Percentiles rank a stretch among this genome's conserved stretches.
phyloP scores from a whole-genome alignment of 2,888 invertebrate species.

The Ormyrus pomaceus region DNA sequence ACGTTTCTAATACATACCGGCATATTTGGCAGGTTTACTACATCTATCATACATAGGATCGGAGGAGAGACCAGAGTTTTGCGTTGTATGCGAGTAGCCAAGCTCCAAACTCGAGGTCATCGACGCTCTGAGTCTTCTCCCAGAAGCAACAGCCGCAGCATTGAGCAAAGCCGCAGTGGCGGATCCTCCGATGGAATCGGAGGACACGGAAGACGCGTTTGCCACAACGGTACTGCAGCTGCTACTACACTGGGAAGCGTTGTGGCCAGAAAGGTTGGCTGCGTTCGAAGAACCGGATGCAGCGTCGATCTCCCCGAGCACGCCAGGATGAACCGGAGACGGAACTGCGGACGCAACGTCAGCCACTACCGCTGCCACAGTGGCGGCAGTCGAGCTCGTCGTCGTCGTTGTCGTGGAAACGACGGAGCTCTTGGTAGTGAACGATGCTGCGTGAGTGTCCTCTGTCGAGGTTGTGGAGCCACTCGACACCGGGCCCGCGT shows the following conservation, averaged over 20 bases:
- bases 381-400: not conserved
- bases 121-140: constrained; percentile 80
- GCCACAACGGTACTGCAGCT: constrained; percentile 91
- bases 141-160: constrained; percentile 76
- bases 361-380: not conserved
- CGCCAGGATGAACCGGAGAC: not conserved
- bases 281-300: constrained; percentile 58
- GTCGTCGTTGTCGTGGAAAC: no score
- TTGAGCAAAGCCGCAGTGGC: constrained; percentile 62
- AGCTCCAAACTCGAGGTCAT: constrained; percentile 89
- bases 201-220: constrained; percentile 77
- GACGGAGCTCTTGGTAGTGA: no score
- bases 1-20: constrained; percentile 29
- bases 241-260: constrained; percentile 86
- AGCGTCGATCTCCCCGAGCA: constrained; percentile 34
- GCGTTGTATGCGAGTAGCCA: constrained; percentile 91
- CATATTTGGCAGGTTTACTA: constrained; percentile 59
- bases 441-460: constrained; percentile 54
- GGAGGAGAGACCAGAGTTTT: constrained; percentile 84
- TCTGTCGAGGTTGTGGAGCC: constrained; percentile 78
- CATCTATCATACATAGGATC: constrained; percentile 77
- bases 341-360: constrained; percentile 12
- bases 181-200: constrained; percentile 43
- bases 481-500: constrained; percentile 91
- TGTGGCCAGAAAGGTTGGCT: constrained; percentile 44